Base-by-base conservation (phyloP, 2,113 vertebrate genomes). In the Centropristis striata region DNA sequence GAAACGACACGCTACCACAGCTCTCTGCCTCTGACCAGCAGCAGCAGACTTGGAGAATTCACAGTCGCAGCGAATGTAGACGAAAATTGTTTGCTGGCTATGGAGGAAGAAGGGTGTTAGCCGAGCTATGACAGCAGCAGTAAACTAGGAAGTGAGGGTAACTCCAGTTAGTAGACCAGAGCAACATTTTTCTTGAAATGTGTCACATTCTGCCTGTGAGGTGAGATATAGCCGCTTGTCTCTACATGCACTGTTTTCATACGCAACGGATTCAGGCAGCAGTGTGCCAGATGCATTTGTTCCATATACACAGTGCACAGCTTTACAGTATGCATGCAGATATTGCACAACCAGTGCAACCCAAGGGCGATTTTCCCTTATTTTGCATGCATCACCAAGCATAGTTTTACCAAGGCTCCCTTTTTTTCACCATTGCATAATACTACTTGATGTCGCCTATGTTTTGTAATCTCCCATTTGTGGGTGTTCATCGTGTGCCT, bases 121-220 rank as follows among this genome's bases (percentile, higher is more conserved):
- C 94, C 84, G 90, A 84, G 88, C 65, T 71, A 2, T 91, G 91
- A 92, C 92, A 92, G 85, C 85, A 75, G 75, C 87, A 82, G 76
- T 77, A 58, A 93, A 95, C 90, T 95, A 95, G 95, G 95, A 96
- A 95, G 95, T 94, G 89, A 88, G 89, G 75, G 76, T 71, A 89
- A 92, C 88, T 90, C 85, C 84, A 88, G 78, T 87, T 76, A 64
- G 85, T 65, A 51, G 71, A 80, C 73, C 58, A 39, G 37, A 54
- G 77, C 71, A 21, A 50, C 0, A 46, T 54, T 32, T 25, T 69
- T 70, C 80, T 49, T 16, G 44, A 79, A 78, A 74, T 59, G 54
- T 84, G 76, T 69, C 71, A 51, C 68, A 39, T 68, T 72, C 15
- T 21, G 54, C 41, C 44, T 27, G 53, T 14, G 75, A 71, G 25